Evolutionary conservation across 2,113 vertebrate species (phyloP).

Genomic region (Herpailurus yagouaroundi): DNA sequence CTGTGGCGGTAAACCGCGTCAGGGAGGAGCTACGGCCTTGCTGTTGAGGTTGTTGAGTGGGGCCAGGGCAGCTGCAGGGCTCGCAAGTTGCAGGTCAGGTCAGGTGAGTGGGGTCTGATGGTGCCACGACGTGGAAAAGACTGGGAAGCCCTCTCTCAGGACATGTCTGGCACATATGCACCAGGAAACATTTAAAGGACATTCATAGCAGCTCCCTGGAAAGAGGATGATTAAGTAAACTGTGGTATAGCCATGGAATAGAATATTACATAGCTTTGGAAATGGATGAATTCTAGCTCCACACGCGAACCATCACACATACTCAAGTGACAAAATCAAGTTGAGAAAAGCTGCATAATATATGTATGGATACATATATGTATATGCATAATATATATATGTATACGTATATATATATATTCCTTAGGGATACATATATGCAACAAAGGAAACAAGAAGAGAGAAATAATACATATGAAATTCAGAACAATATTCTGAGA

Average conservation of each 20-base stretch:
- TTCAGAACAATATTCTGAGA: not conserved
- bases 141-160: not conserved
- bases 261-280: not conserved
- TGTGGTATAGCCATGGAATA: not conserved
- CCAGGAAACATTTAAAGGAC: not conserved
- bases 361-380: not conserved
- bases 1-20: not conserved
- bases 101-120: not conserved
- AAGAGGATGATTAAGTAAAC: not conserved
- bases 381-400: no score
- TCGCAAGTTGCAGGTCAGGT: not conserved
- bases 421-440: not conserved
- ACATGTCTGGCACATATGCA: not conserved
- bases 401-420: not conserved
- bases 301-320: not conserved
- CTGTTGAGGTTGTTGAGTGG: not conserved
- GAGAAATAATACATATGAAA: not conserved
- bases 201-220: not conserved
- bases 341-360: not conserved
- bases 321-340: not conserved
- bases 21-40: not conserved
- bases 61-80: not conserved
- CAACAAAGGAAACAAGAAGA: not conserved
- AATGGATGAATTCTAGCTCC: not conserved
- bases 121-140: not conserved